These are phyloP conservation scores for Bombylius major DNA, from an alignment of 2,888 invertebrate genomes.

Conservation along the genomic window DNA sequence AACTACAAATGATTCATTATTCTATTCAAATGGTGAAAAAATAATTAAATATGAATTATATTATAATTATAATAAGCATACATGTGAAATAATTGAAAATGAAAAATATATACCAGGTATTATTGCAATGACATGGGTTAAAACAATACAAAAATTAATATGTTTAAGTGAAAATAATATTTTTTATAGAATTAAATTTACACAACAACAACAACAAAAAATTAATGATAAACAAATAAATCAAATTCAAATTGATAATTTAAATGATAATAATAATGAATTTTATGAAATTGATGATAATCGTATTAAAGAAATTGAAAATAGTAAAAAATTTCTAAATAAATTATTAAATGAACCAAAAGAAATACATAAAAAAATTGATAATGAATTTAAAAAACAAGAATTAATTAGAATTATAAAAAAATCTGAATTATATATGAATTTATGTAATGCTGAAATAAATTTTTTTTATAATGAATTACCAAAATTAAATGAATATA, in stretches of 20 bases:
- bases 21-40: conserved; percentile 21
- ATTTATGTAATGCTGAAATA: conserved; percentile 6
- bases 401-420: background rate
- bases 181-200: conserved; percentile 25
- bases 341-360: conserved; percentile 3
- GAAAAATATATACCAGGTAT: conserved; percentile 25
- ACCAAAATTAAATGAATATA: conserved; percentile 14
- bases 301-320: background rate
- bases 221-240: background rate
- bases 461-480: conserved; percentile 18
- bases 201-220: too few relatives aligned
- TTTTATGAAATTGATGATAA: background rate
- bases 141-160: conserved; percentile 23
- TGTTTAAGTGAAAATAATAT: conserved; percentile 32
- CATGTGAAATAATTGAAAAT: conserved; percentile 19
- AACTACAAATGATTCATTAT: conserved; percentile 7
- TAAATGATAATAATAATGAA: background rate
- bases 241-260: background rate
- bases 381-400: conserved; percentile 3
- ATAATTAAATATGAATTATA: conserved; percentile 23
- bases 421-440: background rate
- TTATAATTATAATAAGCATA: conserved; percentile 19
- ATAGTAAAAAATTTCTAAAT: background rate
- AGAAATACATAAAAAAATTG: background rate
- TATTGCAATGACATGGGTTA: conserved; percentile 28